phyloP scores from a whole-genome alignment of 2,888 invertebrate genomes.

The Mimumesa dahlbomi region DNA sequence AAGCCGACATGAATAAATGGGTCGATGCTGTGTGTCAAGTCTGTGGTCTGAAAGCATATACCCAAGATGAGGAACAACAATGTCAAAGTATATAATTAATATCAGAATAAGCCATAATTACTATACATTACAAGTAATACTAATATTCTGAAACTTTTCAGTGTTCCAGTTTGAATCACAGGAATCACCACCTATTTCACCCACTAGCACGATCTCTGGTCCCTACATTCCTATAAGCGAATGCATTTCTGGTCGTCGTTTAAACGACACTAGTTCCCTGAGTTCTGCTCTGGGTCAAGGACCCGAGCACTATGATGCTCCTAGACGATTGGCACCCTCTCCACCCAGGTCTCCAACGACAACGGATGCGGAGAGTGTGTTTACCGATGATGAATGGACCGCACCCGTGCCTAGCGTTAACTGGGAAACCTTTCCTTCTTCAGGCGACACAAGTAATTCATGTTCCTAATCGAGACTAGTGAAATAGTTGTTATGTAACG shows the following conservation, averaged over 20 bases:
- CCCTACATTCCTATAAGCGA: conserved; percentile 96
- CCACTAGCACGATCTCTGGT: conserved; percentile 85
- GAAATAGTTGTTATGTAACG: no score
- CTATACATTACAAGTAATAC: no score
- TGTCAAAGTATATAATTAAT: conserved; percentile 78
- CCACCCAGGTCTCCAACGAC: conserved; percentile 84
- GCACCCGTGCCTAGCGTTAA: conserved; percentile 82
- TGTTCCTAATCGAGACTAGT: no score
- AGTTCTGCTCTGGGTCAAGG: conserved; percentile 72
- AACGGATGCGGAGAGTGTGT: conserved; percentile 86
- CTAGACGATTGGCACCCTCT: conserved; percentile 74
- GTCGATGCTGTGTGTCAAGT: conserved; percentile 96
- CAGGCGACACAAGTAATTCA: no score
- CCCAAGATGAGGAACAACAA: conserved; percentile 82
- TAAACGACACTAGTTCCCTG: conserved; percentile 77
- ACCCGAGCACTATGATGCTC: conserved; percentile 75
- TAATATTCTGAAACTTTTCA: no score
- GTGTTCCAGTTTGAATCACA: conserved; percentile 78
- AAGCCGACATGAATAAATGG: conserved; percentile 97
- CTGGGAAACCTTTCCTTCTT: conserved; percentile 81
- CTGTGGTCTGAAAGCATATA: conserved; percentile 90
- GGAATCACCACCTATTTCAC: conserved; percentile 85
- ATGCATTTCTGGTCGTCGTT: conserved; percentile 91
- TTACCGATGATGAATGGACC: conserved; percentile 86
- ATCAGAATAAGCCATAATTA: no score